Evolutionary conservation across 2,888 invertebrate genomes (phyloP), one percentile per base, ranked within the genome.

Genomic region (Epinotia ramella): DNA sequence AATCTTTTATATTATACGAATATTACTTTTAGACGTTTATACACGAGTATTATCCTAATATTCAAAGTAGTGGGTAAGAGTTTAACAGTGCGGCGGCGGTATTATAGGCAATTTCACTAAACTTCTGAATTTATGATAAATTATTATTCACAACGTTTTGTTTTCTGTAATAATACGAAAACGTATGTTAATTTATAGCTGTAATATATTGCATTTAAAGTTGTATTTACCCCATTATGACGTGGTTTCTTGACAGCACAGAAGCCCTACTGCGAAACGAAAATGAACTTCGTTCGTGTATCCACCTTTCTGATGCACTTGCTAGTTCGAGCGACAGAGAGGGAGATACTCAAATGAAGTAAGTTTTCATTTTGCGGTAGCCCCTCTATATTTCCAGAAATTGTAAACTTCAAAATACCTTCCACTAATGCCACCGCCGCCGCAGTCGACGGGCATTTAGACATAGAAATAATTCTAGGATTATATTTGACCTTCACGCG

Each of bases 401-500:
- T 40, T 40, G 0, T 40, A 40, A 40, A 40, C 40, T 11, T 3
- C 18, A 18, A 40, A 20, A 63, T 11, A 20, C 18, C 18, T 12
- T 13, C 44, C n/a, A 18, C 0, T 3, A 53, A 49, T 70, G 57
- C 18, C 62, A 67, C 66, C 56, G 46, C 67, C 76, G 67, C 28
- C 67, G 76, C 67, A 67, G 67, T 62, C 20, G 44, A 33, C 16
- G 72, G 76, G 67, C 76, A 76, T 76, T 75, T 67, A 67, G 46
- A 76, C 62, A 46, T 76, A 76, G 56, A 63, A 46, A 63, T 66
- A 67, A 56, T 56, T 67, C 49, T 70, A 67, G 33, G 16, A 62
- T 71, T 69, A 64, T 46, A 57, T 65, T 80, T 77, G 80, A 84
- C 80, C 81, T 82, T 84, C 84, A 81, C 81, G 81, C 81, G 78